Evolutionary conservation across 2,113 vertebrate species (phyloP), one percentile per base, ranked within the genome.

Genomic region (Rhinolophus sinicus): DNA sequence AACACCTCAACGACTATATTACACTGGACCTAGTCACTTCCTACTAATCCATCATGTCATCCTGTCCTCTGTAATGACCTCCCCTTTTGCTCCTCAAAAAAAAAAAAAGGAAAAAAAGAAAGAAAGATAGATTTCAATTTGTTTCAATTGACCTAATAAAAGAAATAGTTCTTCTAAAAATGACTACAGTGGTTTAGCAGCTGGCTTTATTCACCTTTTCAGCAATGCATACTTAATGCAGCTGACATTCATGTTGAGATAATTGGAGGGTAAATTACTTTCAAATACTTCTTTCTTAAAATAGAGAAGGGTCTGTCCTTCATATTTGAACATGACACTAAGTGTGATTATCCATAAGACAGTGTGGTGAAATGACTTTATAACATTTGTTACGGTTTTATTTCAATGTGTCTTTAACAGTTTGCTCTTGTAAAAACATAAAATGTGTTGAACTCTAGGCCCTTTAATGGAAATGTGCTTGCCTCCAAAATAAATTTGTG

Each of bases 271-370:
- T 64, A 52, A 87, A 86, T 83, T 88, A 87, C 67, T 95, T 89
- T 75, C 35, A 93, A 94, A 90, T 81, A 90, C 22, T 65, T 83
- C 38, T 60, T 94, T 85, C n/a, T 93, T 90, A 95, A 96, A 88
- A 94, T 65, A 86, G 56, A 93, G 24, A 94, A 70, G 26, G 16
- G 6, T 33, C 72, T 84, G 50, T 40, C 70, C 62, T 50, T 52
- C 85, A 88, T 82, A 90, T 86, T 38, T 86, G 78, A 91, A 92
- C 56, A 80, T 83, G 50, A 69, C 50, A 72, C 62, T 72, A 73
- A 94, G 94, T 77, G 76, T 69, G 35, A 33, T 86, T 91, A 70
- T 65, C 56, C 78, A 88, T 56, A 73, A 90, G 67, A 54, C 80
- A 85, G 54, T 75, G 21, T 58, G 24, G 28, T 85, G 28, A 90